A percentile compares a stretch with the other conserved stretches of the same genome.
Evolutionary conservation across 2,113 vertebrate genomes (phyloP).

Genomic region (Sardina pilchardus): DNA sequence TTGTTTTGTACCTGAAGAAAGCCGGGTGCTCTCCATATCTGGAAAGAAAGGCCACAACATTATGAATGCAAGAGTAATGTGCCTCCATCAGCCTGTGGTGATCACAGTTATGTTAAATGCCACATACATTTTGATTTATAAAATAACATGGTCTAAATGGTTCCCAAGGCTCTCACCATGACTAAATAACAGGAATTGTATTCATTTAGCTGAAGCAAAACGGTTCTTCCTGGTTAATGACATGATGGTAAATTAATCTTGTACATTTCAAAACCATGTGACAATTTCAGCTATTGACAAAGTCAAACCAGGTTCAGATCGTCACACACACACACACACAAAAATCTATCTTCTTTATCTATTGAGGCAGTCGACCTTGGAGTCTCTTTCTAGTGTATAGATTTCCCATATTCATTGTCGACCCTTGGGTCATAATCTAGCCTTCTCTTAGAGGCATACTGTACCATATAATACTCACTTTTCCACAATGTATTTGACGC

Average conservation of each 20-base stretch:
- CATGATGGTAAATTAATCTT: no score
- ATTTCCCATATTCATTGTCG: background rate
- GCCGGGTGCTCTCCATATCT: constrained; percentile 93
- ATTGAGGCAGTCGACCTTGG: background rate
- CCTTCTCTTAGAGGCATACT: background rate
- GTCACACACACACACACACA: no score
- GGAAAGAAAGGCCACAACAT: constrained; percentile 42
- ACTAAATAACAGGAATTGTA: no score
- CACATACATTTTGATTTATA: background rate
- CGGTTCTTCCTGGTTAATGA: no score
- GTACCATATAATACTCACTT: constrained; percentile 76
- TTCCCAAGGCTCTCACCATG: no score
- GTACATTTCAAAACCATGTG: no score
- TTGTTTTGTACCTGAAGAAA: constrained; percentile 88
- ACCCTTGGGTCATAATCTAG: background rate
- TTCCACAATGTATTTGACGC: constrained; percentile 92
- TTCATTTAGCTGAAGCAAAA: no score
- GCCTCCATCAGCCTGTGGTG: no score
- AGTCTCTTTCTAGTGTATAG: background rate
- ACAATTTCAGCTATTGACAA: no score
- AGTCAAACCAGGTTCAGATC: no score
- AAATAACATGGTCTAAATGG: no score
- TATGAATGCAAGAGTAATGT: background rate
- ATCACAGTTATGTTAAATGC: no score
- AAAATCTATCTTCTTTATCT: background rate